Percentiles rank a stretch among this genome's conserved stretches.
Evolutionary conservation across 2,113 vertebrate species (phyloP).

Genomic region (Larimichthys polyactis): DNA sequence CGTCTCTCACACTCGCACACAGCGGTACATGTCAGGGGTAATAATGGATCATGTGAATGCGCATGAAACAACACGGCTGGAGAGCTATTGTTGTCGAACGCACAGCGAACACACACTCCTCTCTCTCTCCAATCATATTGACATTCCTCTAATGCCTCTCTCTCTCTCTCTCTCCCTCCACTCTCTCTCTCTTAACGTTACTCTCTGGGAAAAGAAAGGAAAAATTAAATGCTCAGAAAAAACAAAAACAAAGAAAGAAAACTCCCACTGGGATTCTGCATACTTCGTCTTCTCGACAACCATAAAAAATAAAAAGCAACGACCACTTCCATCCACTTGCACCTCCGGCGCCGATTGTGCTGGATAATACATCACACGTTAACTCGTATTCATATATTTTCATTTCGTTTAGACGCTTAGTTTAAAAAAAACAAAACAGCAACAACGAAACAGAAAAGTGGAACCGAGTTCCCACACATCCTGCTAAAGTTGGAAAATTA

Average conservation of each 20-base stretch:
- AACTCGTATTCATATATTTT: conserved; percentile 11
- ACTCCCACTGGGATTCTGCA: conserved; percentile 54
- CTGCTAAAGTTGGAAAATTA: conserved; percentile 33
- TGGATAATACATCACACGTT: neutral
- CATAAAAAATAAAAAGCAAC: conserved; percentile 11
- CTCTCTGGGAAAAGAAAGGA: conserved; percentile 64
- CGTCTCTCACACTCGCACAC: conserved; percentile 38
- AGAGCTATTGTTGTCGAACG: conserved; percentile 71
- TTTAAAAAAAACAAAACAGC: neutral
- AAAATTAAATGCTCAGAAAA: conserved; percentile 61
- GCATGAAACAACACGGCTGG: conserved; percentile 75
- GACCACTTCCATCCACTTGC: neutral
- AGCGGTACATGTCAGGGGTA: conserved; percentile 73
- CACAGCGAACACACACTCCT: conserved; percentile 64
- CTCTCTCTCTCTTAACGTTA: conserved; percentile 22
- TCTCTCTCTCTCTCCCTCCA: conserved; percentile 11
- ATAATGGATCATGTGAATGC: conserved; percentile 78
- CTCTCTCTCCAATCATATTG: conserved; percentile 69
- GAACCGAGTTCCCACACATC: conserved; percentile 31
- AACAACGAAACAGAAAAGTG: neutral
- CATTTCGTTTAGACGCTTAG: neutral
- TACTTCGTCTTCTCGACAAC: conserved; percentile 54
- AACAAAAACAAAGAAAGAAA: conserved; percentile 21
- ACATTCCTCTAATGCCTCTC: conserved; percentile 77
- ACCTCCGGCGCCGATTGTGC: neutral